Conservation (phyloP, 2,113 vertebrate genomes). For the Lagenorhynchus albirostris region DNA sequence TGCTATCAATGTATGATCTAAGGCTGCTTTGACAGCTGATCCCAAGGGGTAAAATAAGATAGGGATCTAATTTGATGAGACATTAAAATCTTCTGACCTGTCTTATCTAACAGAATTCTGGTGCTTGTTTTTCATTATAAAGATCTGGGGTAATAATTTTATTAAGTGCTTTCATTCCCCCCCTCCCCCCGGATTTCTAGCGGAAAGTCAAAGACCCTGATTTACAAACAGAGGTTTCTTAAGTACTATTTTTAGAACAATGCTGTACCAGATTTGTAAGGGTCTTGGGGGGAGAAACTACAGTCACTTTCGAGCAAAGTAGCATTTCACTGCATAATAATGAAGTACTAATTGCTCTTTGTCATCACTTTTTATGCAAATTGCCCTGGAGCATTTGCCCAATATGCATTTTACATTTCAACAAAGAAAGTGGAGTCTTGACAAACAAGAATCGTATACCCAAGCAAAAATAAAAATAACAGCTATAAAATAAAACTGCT, state of each 20-base stretch:
- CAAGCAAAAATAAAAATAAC: constrained; percentile 79
- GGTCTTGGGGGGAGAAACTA: constrained; percentile 64
- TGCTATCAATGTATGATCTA: constrained; percentile 74
- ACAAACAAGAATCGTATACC: constrained; percentile 81
- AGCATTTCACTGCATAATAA: constrained; percentile 85
- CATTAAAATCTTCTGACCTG: constrained; percentile 74
- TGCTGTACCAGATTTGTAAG: constrained; percentile 82
- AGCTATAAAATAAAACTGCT: constrained; percentile 73
- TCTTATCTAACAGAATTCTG: constrained; percentile 73
- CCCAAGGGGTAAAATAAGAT: constrained; percentile 73
- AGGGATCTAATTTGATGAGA: constrained; percentile 78
- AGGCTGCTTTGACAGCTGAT: constrained; percentile 76
- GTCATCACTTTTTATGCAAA: constrained; percentile 88
- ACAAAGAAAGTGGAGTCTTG: constrained; percentile 82
- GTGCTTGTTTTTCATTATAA: constrained; percentile 73
- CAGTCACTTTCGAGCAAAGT: constrained; percentile 84
- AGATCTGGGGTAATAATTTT: constrained; percentile 67
- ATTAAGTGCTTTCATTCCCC: constrained; percentile 69
- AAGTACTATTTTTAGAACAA: constrained; percentile 86
- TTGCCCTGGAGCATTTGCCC: constrained; percentile 81
- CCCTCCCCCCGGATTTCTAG: constrained; percentile 40
- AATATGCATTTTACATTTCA: constrained; percentile 84
- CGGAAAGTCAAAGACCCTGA: constrained; percentile 80
- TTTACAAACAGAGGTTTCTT: constrained; percentile 84
- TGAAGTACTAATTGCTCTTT: constrained; percentile 87